These are phyloP conservation scores for Erythrolamprus reginae DNA, from an alignment of 2,113 vertebrate genomes.

Conservation along the genomic window DNA sequence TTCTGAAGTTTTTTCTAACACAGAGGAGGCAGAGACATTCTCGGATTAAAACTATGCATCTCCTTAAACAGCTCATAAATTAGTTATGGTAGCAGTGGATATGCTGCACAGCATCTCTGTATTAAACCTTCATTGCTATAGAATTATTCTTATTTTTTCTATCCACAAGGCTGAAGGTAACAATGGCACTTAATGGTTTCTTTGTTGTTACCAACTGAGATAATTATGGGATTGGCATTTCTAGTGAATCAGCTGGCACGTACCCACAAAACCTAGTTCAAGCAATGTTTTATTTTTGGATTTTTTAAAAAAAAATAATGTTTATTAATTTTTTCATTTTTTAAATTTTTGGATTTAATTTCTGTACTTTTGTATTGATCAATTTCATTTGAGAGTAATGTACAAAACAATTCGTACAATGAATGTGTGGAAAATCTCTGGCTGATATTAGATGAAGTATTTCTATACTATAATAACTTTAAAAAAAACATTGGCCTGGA, in stretches of 20 bases:
- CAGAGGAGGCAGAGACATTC: not conserved
- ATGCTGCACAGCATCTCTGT: not conserved
- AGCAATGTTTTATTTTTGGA: not conserved
- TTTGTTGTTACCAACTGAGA: not conserved
- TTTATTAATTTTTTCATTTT: no score
- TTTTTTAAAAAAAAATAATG: no score
- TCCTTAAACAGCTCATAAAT: not conserved
- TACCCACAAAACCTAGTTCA: not conserved
- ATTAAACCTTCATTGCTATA: not conserved
- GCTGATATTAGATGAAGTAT: not conserved
- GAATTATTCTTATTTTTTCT: not conserved
- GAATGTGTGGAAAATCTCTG: not conserved
- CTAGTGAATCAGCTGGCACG: not conserved
- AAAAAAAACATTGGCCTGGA: not conserved
- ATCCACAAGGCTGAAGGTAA: not conserved
- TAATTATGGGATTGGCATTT: not conserved
- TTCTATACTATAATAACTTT: not conserved
- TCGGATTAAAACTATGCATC: not conserved
- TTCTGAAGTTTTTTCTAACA: no score
- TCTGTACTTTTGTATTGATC: not conserved
- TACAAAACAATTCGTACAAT: not conserved
- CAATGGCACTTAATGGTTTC: not conserved
- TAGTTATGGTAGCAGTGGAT: not conserved
- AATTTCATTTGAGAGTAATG: not conserved
- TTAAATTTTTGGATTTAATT: not conserved